Base-by-base conservation (phyloP, 2,113 vertebrate genomes). In the Coturnix japonica region DNA sequence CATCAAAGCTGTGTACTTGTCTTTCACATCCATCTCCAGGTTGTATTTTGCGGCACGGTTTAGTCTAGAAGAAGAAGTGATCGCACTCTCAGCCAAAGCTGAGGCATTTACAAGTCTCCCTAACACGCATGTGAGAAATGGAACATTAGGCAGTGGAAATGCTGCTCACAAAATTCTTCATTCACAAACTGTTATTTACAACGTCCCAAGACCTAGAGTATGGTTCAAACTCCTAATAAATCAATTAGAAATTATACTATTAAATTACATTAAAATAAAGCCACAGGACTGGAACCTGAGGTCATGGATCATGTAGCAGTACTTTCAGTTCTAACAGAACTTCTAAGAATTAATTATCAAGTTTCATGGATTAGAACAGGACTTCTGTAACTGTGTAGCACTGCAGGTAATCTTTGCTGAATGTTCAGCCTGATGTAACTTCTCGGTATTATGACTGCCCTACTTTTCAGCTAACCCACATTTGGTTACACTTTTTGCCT, bases 21-120 rank as follows among this genome's bases (percentile, higher is more conserved):
- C 98, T 94, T 96, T 97, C 95, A 99, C 93, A 78, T 99, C 99
- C 93, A 98, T 97, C 83, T 99, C 99, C 47, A 99, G 94, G 20
- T 91, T 95, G 83, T 99, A 99, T 90, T 98, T 99, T 73, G 98
- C 97, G 7, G 98, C 97, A 64, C 98, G 98, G 94, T 98, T 98
- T 85, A 98, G 92, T 95, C 99, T 99, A 93, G 59, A 94, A 78
- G 73, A 72, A 74, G 47, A 83, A 94, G 88, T 56, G 81, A 75
- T n/a, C 14, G 6, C 57, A 64, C 7, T 16, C 20, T 84, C 47
- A 84, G 59, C 35, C 54, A 46, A 69, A 69, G 51, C 8, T 17
- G 30, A 25, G 54, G 46, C 51, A 41, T 41, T 33, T 65, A 39
- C 9, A 51, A 17, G 39, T 31, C 25, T 73, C 63, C 51, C 56